phyloP scores from a whole-genome alignment of 2,113 vertebrate genomes.

The Dromiciops gliroides region DNA sequence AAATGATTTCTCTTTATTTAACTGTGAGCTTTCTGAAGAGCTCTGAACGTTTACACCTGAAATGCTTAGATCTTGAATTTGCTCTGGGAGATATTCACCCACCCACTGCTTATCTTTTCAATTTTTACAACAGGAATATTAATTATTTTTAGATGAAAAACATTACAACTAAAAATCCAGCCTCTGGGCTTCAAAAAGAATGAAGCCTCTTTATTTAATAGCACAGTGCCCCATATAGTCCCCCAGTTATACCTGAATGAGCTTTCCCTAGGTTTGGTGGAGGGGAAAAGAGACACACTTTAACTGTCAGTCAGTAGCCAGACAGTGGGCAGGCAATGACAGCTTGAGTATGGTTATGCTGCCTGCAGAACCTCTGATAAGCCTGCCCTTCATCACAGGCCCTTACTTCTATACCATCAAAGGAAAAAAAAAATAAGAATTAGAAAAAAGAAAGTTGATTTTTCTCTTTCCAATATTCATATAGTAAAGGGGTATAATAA shows the following conservation, averaged over 20 bases:
- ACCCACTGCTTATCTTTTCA: not conserved
- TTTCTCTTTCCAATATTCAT: not conserved
- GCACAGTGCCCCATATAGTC: not conserved
- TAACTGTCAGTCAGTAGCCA: not conserved
- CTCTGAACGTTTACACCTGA: not conserved
- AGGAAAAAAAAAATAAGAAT: not conserved
- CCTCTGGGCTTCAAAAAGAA: not conserved
- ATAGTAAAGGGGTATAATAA: not conserved
- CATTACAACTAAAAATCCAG: not conserved
- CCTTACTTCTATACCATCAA: not conserved
- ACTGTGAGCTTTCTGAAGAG: not conserved
- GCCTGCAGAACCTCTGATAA: not conserved
- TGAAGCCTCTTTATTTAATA: not conserved
- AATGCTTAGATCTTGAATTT: not conserved
- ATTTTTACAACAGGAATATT: not conserved
- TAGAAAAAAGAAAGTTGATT: not conserved
- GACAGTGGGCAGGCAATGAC: not conserved
- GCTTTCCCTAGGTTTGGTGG: not conserved
- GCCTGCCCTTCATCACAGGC: not conserved
- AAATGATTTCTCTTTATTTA: not conserved
- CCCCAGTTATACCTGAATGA: not conserved
- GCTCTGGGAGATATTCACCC: not conserved
- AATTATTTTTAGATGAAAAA: conserved; percentile 17
- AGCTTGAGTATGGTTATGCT: not conserved
- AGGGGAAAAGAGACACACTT: not conserved